Conservation (phyloP, 2,797 vertebrate genomes). For the Phylloscopus collybita region DNA sequence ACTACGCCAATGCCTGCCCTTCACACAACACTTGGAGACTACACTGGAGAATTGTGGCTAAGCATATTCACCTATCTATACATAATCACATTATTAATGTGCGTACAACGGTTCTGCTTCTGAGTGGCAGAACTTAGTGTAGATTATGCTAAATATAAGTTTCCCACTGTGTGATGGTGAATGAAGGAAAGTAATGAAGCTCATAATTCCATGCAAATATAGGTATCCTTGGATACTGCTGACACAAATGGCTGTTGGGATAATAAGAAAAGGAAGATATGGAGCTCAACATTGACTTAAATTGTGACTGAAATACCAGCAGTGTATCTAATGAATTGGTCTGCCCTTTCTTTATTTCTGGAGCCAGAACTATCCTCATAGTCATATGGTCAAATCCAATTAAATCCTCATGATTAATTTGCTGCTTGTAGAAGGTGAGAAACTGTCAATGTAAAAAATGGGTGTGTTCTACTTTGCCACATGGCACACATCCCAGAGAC, state of each 20-base stretch:
- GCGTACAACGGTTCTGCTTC: neutral
- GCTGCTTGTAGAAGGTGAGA: conserved; percentile 38
- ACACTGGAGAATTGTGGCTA: neutral
- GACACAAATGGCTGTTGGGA: conserved; percentile 3
- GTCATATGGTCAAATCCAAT: conserved; percentile 47
- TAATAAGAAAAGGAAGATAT: conserved; percentile 27
- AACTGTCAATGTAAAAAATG: conserved; percentile 34
- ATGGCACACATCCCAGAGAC: neutral
- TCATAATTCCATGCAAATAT: conserved; percentile 44
- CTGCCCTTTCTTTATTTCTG: conserved; percentile 38
- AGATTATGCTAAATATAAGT: conserved; percentile 28
- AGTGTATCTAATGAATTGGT: conserved; percentile 46
- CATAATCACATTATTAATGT: conserved; percentile 15
- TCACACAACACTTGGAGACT: neutral
- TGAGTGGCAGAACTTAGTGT: conserved; percentile 29
- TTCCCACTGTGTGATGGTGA: conserved; percentile 15
- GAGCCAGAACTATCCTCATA: conserved; percentile 10
- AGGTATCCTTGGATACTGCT: conserved; percentile 56
- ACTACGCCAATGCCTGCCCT: neutral
- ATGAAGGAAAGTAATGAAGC: conserved; percentile 52
- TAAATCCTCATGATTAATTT: conserved; percentile 60
- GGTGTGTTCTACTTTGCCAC: neutral
- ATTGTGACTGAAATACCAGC: conserved; percentile 41
- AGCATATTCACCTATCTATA: neutral
- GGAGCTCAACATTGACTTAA: neutral